These are phyloP conservation scores for Neoascia interrupta DNA, from an alignment of 2,888 invertebrate species.

Conservation along the genomic window DNA sequence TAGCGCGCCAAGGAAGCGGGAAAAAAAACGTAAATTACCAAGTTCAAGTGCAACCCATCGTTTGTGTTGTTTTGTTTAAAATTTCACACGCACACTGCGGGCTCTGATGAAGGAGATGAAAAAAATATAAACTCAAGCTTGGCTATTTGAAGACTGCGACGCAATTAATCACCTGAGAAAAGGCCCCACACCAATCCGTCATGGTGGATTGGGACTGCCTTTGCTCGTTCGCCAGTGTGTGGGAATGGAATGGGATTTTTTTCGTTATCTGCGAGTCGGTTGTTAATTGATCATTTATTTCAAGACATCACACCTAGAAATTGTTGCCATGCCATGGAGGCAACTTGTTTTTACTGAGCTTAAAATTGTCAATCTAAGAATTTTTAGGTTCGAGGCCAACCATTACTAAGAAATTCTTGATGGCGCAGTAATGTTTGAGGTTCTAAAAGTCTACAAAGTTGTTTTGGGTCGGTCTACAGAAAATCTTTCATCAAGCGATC, in stretches of 20 bases:
- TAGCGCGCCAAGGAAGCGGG: slow-evolving; percentile 4
- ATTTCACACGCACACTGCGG: slow-evolving; percentile 29
- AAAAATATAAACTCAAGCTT: neutral
- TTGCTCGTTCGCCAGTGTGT: slow-evolving; percentile 6
- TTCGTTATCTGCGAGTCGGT: neutral
- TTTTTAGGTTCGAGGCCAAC: no score
- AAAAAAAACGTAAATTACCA: slow-evolving; percentile 40
- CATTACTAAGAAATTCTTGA: no score
- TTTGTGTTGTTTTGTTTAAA: neutral
- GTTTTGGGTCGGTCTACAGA: no score
- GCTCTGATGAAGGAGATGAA: neutral
- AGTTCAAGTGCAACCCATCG: slow-evolving; percentile 61
- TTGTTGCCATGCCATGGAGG: neutral
- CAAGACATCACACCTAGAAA: no score
- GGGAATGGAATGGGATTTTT: slow-evolving; percentile 18
- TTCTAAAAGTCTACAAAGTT: no score
- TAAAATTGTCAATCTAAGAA: no score
- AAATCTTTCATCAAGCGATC: no score
- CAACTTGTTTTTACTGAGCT: neutral
- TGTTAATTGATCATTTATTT: slow-evolving; percentile 56
- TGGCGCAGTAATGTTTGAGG: no score
- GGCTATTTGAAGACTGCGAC: slow-evolving; percentile 37
- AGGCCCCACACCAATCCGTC: slow-evolving; percentile 38
- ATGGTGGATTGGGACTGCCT: slow-evolving; percentile 24
- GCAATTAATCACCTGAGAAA: slow-evolving; percentile 56